Evolutionary conservation across 53 echinoderm and acorn worm genomes (phyloP), one percentile per base, ranked within the genome.

Genomic region (Patiria pectinifera): DNA sequence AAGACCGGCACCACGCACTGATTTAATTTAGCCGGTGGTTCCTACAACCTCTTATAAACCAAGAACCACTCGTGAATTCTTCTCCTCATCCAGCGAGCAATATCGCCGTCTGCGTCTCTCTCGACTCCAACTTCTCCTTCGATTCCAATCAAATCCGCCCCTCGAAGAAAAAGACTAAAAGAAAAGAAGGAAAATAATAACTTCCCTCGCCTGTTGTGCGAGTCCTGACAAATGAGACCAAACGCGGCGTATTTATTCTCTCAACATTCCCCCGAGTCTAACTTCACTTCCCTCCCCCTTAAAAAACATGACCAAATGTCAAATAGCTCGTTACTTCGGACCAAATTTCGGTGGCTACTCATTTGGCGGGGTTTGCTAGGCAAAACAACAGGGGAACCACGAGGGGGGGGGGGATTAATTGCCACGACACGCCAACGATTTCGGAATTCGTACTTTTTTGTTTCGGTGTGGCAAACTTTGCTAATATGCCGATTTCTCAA

Each of bases 11-110:
- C 45, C 59, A 82, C 53, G 7, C 7, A 12, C 76, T 74, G 75
- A 72, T 89, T 89, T 89, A 89, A 89, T 89, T 89, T 89, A 47
- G 89, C 89, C 18, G 89, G 69, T 89, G 80, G 66, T 89, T 24
- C 81, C 21, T 66, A 59, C 53, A 53, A 53, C 66, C 81, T 80
- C 89, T 89, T 81, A 80, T 81, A 66, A 62, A 89, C 78, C 81
- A 89, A 80, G 89, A 62, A 71, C n/a, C 89, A 80, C 81, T 23
- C 79, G 12, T 4, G 45, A 11, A 46, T 45, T 45, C 16, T 18
- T 45, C 46, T 47, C 46, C 13, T 45, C 47, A 79, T 45, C 45
- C 47, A 13, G 44, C 47, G 80, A 25, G 45, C 80, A 47, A 79
- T 79, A 79, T 79, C 66, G 66, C 66, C 11, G 80, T 12, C 16